phyloP scores from a whole-genome alignment of 1,140 invertebrate genomes.

The Drosophila takahashii region DNA sequence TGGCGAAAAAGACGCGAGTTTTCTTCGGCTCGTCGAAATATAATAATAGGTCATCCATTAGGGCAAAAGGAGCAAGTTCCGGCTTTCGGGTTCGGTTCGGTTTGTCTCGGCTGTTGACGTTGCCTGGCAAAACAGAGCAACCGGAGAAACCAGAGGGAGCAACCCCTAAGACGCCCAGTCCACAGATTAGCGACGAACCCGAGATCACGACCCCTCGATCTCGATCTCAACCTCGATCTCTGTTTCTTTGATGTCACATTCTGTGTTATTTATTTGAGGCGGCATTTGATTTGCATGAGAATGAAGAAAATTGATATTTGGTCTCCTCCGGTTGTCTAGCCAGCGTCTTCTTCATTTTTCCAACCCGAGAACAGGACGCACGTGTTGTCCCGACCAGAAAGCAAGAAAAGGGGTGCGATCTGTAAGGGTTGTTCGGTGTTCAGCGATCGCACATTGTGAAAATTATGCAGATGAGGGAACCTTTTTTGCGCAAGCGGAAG shows the following conservation, averaged over 20 bases:
- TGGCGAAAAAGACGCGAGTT: slow-evolving; percentile 72
- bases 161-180: slow-evolving; percentile 61
- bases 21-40: slow-evolving; percentile 27
- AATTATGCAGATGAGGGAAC: slow-evolving; percentile 79
- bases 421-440: slow-evolving; percentile 64
- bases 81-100: slow-evolving; percentile 12
- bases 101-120: slow-evolving; percentile 64
- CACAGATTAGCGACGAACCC: slow-evolving; percentile 52
- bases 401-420: slow-evolving; percentile 50
- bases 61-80: slow-evolving; percentile 63
- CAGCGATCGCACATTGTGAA: slow-evolving; percentile 69
- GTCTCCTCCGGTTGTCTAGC: slow-evolving; percentile 64
- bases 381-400: slow-evolving; percentile 50
- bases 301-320: slow-evolving; percentile 82
- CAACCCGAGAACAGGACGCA: slow-evolving; percentile 49
- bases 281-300: slow-evolving; percentile 81
- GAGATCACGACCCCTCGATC: slow-evolving; percentile 56
- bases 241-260: slow-evolving; percentile 71
- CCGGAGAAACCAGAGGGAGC: slow-evolving; percentile 35
- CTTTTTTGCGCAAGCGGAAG: slow-evolving; percentile 57
- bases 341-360: slow-evolving; percentile 58
- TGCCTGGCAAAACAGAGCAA: slow-evolving; percentile 60
- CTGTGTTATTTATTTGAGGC: slow-evolving; percentile 80
- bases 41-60: slow-evolving; percentile 80
- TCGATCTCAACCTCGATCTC: slow-evolving; percentile 20